Evolutionary conservation across 1,140 invertebrate genomes (phyloP).

Genomic region (Platorchestia sp.): DNA sequence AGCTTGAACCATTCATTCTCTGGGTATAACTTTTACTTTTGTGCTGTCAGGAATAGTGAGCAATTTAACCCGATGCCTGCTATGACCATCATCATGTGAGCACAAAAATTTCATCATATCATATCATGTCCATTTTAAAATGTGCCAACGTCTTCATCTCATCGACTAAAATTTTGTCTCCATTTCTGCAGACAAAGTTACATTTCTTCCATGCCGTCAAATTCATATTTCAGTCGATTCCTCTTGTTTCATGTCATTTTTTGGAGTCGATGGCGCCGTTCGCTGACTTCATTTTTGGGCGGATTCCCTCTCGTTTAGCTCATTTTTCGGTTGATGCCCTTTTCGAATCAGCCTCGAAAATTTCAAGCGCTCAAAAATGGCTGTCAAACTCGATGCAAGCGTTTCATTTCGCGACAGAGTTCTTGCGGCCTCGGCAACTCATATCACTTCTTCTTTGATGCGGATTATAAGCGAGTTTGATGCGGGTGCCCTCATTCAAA

Average conservation of each 20-base stretch:
- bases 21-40: neutral
- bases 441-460: slow-evolving; percentile 26
- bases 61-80: neutral
- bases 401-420: neutral
- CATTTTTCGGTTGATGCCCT: neutral
- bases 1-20: neutral
- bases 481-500: slow-evolving; percentile 36
- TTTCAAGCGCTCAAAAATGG: neutral
- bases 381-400: slow-evolving; percentile 31
- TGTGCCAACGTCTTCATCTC: neutral
- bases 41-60: neutral
- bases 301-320: neutral
- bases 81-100: neutral
- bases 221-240: neutral
- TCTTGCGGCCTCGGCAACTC: neutral
- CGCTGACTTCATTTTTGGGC: neutral
- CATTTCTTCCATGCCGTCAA: neutral
- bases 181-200: neutral
- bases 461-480: slow-evolving; percentile 33
- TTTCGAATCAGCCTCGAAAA: slow-evolving; percentile 11
- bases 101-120: neutral
- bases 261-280: neutral
- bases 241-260: neutral
- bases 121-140: neutral
- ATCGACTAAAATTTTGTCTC: neutral